Evolutionary conservation across 2,888 invertebrate genomes (phyloP).

Genomic region (Acanthosepion pharaonis): DNA sequence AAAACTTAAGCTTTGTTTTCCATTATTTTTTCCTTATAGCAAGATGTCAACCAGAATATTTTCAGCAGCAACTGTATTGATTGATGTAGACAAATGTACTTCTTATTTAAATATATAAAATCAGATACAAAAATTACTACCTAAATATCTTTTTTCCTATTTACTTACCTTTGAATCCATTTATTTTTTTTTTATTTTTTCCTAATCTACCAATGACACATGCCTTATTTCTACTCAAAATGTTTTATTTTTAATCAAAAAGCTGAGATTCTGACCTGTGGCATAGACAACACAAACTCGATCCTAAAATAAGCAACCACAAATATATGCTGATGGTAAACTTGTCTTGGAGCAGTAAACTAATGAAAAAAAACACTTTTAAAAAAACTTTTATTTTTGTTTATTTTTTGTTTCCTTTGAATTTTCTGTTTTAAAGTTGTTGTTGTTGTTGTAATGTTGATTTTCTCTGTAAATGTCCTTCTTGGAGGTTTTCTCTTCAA

Average conservation of each 20-base stretch:
- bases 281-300: background rate
- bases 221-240: background rate
- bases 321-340: background rate
- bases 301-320: background rate
- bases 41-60: background rate
- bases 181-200: background rate
- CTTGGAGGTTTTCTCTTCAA: background rate
- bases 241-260: background rate
- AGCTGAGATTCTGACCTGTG: slow-evolving; percentile 14
- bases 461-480: background rate
- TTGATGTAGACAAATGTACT: background rate
- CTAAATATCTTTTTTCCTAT: background rate
- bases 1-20: background rate
- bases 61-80: background rate
- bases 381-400: background rate
- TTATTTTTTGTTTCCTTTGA: background rate
- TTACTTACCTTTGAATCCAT: background rate
- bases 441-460: background rate
- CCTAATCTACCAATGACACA: background rate
- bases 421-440: background rate
- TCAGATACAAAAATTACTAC: background rate
- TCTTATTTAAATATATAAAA: background rate
- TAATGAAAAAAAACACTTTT: background rate
- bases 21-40: background rate
- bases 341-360: background rate